Percentiles rank a stretch among this genome's conserved stretches.
Conservation (phyloP, 1,140 invertebrate species). For the Atta cephalotes region DNA sequence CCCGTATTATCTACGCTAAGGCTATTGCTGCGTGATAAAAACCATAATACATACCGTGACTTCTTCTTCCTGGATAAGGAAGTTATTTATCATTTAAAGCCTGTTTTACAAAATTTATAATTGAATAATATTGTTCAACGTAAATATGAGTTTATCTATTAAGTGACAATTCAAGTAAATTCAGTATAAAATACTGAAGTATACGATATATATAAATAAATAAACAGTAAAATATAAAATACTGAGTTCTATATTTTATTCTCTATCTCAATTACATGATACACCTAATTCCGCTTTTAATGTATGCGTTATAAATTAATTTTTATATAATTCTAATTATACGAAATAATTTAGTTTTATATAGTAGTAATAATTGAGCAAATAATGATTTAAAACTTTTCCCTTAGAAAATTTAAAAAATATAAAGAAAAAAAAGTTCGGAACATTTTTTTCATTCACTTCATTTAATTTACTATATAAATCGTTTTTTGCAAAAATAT, state of each 20-base stretch:
- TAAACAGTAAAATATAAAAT: too few relatives aligned
- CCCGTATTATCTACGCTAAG: conserved; percentile 55
- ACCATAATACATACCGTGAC: conserved; percentile 59
- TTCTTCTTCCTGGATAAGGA: conserved; percentile 8
- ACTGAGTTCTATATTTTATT: background rate
- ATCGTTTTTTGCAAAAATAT: background rate
- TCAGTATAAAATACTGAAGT: background rate
- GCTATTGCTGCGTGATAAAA: conserved; percentile 47
- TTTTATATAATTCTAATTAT: background rate
- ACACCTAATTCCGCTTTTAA: background rate
- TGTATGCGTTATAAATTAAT: background rate
- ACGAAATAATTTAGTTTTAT: too few relatives aligned
- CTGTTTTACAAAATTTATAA: background rate
- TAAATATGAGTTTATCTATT: background rate
- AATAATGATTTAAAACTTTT: background rate
- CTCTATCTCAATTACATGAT: background rate
- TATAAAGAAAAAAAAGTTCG: background rate
- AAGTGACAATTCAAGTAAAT: conserved; percentile 13
- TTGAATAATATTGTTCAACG: background rate
- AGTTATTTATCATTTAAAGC: background rate
- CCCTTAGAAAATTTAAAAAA: background rate
- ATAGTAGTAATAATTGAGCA: background rate
- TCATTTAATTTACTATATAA: background rate
- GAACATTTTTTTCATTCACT: background rate
- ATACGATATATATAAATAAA: background rate